phyloP scores from a whole-genome alignment of 2,797 vertebrate species.

The Taenioides sp. region DNA sequence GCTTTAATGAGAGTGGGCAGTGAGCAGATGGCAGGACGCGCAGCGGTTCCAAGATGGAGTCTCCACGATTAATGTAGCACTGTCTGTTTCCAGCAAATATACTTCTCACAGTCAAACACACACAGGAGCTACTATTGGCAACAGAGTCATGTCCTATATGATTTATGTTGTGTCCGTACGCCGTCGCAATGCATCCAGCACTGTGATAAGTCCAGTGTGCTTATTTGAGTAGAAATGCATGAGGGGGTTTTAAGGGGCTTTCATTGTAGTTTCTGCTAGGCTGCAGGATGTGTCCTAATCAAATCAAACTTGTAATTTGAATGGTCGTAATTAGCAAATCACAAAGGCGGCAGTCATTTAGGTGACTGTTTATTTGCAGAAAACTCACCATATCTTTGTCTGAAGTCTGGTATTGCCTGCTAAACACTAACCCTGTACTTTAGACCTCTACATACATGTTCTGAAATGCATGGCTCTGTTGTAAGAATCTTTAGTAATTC shows the following conservation, averaged over 20 bases:
- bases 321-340: background rate
- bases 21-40: conserved; percentile 48
- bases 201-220: background rate
- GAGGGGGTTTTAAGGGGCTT: background rate
- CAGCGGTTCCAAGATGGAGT: conserved; percentile 46
- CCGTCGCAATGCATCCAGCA: background rate
- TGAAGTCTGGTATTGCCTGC: background rate
- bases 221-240: background rate
- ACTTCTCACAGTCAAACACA: background rate
- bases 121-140: background rate
- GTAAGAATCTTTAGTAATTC: background rate
- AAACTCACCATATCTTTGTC: background rate
- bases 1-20: conserved; percentile 63
- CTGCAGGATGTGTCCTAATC: background rate
- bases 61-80: conserved; percentile 1
- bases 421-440: background rate
- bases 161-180: background rate
- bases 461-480: too few species aligned
- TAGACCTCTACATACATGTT: background rate
- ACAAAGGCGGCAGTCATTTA: background rate
- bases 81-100: conserved; percentile 5
- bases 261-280: background rate
- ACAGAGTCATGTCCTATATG: background rate
- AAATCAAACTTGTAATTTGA: background rate
- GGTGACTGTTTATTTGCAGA: background rate